phyloP scores from a whole-genome alignment of 2,888 invertebrate species.

The Pseudococcus longispinus region DNA sequence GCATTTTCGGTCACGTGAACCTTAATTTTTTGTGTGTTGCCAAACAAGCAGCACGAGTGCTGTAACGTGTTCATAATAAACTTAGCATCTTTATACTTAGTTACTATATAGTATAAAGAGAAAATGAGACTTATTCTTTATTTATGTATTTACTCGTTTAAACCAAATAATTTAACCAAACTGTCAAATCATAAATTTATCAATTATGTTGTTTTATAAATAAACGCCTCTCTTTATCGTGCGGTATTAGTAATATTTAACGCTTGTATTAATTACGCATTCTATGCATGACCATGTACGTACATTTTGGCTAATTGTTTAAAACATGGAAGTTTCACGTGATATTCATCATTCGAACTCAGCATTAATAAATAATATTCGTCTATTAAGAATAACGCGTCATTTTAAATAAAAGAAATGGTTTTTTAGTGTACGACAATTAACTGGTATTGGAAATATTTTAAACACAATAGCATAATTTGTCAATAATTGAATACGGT shows the following conservation, averaged over 20 bases:
- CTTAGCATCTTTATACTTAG: not conserved
- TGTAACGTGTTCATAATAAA: constrained; percentile 12
- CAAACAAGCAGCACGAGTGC: constrained; percentile 4
- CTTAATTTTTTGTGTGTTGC: not conserved
- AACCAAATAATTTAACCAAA: constrained; percentile 39
- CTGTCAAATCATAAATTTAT: constrained; percentile 41
- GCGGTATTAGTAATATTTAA: constrained; percentile 21
- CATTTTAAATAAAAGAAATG: constrained; percentile 43
- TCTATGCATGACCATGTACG: constrained; percentile 48
- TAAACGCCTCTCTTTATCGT: constrained; percentile 29
- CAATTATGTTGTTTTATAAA: constrained; percentile 45
- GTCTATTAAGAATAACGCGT: constrained; percentile 32
- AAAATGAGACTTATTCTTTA: not conserved
- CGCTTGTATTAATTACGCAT: constrained; percentile 34
- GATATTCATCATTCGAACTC: constrained; percentile 44
- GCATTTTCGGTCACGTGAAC: constrained; percentile 37
- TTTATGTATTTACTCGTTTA: not conserved
- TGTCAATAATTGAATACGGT: constrained; percentile 10
- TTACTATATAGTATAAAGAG: not conserved
- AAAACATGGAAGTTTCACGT: constrained; percentile 50
- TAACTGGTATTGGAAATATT: constrained; percentile 31
- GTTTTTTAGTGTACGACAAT: constrained; percentile 3
- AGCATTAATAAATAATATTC: constrained; percentile 45
- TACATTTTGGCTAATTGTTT: constrained; percentile 54
- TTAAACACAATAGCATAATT: constrained; percentile 21